Evolutionary conservation across 2,888 invertebrate genomes (phyloP).

Genomic region (Polyommatus iphigenia): DNA sequence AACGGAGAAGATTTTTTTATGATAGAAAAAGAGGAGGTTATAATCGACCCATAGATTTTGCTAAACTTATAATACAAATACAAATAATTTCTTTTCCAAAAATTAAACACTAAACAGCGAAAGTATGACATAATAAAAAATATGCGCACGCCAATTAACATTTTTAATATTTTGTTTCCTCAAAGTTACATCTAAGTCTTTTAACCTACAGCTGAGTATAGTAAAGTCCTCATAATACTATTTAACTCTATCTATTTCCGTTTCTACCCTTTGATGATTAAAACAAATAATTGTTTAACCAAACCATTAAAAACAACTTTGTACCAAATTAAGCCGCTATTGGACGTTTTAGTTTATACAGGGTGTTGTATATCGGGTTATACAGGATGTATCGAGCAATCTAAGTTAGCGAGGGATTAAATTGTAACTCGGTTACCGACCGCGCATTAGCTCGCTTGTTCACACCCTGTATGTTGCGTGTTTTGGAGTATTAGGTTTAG

Average conservation of each 20-base stretch:
- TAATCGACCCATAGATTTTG: too few species aligned
- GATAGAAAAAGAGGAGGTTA: too few species aligned
- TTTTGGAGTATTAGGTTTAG: not conserved
- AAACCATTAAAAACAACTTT: not conserved
- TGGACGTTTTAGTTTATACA: not conserved
- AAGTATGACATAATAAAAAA: too few species aligned
- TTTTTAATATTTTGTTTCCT: too few species aligned
- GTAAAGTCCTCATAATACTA: too few species aligned
- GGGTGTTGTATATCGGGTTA: not conserved
- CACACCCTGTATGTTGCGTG: not conserved
- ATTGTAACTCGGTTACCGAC: conserved; percentile 8
- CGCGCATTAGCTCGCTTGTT: conserved; percentile 5
- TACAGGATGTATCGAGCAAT: not conserved
- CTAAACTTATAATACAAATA: too few species aligned
- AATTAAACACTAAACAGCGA: too few species aligned
- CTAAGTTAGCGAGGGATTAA: conserved; percentile 2
- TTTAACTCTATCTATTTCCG: not conserved
- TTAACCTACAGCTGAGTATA: too few species aligned
- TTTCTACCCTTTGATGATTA: not conserved
- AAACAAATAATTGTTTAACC: not conserved
- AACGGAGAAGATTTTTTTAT: too few species aligned
- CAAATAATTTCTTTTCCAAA: too few species aligned
- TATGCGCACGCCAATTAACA: too few species aligned
- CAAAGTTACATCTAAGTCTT: too few species aligned
- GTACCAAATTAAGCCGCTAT: not conserved